Evolutionary conservation across 1,140 invertebrate genomes (phyloP).

Genomic region (Drosophila murphyi): DNA sequence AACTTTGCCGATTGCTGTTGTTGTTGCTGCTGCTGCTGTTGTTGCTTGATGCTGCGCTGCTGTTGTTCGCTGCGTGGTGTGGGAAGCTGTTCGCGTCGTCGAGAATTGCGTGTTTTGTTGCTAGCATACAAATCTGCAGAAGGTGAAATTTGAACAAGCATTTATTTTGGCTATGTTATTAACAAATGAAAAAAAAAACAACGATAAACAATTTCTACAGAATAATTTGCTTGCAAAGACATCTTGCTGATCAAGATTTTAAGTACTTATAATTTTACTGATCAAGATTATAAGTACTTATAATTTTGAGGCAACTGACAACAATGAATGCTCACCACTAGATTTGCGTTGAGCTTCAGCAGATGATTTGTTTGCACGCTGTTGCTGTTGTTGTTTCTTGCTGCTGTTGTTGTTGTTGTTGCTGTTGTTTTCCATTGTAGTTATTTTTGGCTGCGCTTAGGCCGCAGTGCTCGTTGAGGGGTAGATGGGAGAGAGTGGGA

Average conservation of each 20-base stretch:
- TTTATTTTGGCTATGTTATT: too few relatives aligned
- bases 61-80: slow-evolving; percentile 72
- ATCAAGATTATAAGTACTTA: neutral
- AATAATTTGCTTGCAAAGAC: too few relatives aligned
- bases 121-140: slow-evolving; percentile 69
- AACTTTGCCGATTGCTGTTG: slow-evolving; percentile 63
- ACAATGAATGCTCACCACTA: slow-evolving; percentile 58
- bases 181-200: too few relatives aligned
- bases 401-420: slow-evolving; percentile 68
- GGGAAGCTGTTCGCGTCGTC: slow-evolving; percentile 72
- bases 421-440: slow-evolving; percentile 52
- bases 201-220: too few relatives aligned
- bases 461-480: slow-evolving; percentile 30
- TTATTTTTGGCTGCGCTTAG: slow-evolving; percentile 48
- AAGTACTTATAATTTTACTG: neutral
- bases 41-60: slow-evolving; percentile 51
- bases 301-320: neutral
- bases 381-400: slow-evolving; percentile 72
- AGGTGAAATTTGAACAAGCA: neutral
- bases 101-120: slow-evolving; percentile 65
- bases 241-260: too few relatives aligned
- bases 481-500: slow-evolving; percentile 20
- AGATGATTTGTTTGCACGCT: slow-evolving; percentile 69
- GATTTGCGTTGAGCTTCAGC: slow-evolving; percentile 73
- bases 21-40: slow-evolving; percentile 43